A percentile compares a stretch with the other conserved stretches of the same genome.
These are phyloP conservation scores for Melanotaenia maccullochi DNA, from an alignment of 2,797 vertebrate genomes.

Conservation along the genomic window DNA sequence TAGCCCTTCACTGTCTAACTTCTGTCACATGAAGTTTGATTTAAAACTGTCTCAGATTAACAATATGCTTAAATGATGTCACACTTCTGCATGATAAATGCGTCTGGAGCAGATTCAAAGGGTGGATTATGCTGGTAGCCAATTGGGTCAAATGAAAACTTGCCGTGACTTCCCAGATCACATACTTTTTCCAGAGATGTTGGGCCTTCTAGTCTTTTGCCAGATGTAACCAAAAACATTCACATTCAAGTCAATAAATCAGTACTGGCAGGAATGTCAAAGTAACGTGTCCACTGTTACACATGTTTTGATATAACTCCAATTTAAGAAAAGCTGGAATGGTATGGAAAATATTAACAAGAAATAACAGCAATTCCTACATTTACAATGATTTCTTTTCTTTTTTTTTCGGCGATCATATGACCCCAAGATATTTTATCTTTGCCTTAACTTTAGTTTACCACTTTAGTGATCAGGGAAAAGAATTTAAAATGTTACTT, in stretches of 20 bases:
- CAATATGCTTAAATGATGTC: conserved; percentile 71
- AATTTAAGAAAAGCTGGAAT: background rate
- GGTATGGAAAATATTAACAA: background rate
- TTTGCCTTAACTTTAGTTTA: background rate
- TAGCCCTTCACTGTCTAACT: conserved; percentile 37
- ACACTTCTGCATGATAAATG: conserved; percentile 63
- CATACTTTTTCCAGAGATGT: conserved; percentile 60
- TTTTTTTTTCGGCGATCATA: background rate
- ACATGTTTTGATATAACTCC: conserved; percentile 33
- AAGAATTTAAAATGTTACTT: no score
- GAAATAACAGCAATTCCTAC: background rate
- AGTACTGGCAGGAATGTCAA: conserved; percentile 45
- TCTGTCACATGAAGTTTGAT: conserved; percentile 52
- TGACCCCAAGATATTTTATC: background rate
- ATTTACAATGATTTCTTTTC: background rate
- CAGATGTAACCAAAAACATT: conserved; percentile 45
- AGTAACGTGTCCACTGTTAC: conserved; percentile 41
- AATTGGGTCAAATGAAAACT: conserved; percentile 66
- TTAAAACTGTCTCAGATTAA: conserved; percentile 67
- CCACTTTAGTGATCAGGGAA: no score
- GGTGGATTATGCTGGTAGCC: conserved; percentile 66
- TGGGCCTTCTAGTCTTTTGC: conserved; percentile 49
- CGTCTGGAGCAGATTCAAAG: conserved; percentile 70
- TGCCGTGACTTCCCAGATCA: conserved; percentile 64
- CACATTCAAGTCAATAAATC: conserved; percentile 61